Percentiles rank a stretch among this genome's conserved stretches.
Evolutionary conservation across 2,797 vertebrate species (phyloP).

Genomic region (Phataginus tricuspis): DNA sequence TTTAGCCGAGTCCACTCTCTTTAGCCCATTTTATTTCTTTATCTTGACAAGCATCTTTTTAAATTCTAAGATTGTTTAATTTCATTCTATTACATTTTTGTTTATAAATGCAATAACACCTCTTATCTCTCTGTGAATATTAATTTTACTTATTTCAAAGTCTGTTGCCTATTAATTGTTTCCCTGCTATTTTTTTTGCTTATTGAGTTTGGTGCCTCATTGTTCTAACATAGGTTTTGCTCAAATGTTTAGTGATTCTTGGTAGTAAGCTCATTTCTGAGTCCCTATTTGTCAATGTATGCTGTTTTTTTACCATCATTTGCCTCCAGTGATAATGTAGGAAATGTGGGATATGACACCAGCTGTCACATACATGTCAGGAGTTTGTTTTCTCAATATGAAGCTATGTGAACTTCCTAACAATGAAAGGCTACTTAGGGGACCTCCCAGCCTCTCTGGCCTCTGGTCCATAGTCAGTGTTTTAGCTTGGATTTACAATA

Average conservation of each 20-base stretch:
- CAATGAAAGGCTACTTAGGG: not conserved
- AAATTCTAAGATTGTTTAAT: conserved; percentile 16
- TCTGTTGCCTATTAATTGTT: not conserved
- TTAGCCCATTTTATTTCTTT: not conserved
- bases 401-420: not conserved
- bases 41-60: not conserved
- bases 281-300: not conserved
- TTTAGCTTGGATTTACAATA: not conserved
- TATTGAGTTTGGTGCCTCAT: not conserved
- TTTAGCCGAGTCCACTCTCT: not conserved
- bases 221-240: not conserved
- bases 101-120: not conserved
- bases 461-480: not conserved
- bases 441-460: not conserved
- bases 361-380: not conserved
- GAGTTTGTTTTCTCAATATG: not conserved
- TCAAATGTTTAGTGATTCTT: conserved; percentile 16
- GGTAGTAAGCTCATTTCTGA: not conserved
- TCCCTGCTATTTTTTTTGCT: not conserved
- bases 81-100: conserved; percentile 26
- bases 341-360: not conserved
- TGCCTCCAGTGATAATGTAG: not conserved
- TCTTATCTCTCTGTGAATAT: not conserved
- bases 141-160: conserved; percentile 43
- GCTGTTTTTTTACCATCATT: not conserved